Evolutionary conservation across 1,140 invertebrate genomes (phyloP).

Genomic region (Phenacoccus solenopsis): DNA sequence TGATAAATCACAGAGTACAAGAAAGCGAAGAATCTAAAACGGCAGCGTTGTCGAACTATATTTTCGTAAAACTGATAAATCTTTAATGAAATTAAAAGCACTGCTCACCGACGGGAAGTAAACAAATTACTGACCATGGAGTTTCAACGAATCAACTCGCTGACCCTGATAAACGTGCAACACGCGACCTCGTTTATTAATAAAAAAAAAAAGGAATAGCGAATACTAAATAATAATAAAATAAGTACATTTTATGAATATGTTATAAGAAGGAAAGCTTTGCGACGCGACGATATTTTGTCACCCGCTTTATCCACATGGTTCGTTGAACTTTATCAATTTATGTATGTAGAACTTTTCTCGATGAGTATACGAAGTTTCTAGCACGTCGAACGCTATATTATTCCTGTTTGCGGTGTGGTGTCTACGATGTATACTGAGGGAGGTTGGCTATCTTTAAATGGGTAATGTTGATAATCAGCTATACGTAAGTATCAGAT

Average conservation of each 20-base stretch:
- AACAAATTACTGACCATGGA: neutral
- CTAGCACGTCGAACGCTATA: no score
- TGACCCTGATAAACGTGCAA: conserved; percentile 7
- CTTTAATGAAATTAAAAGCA: conserved; percentile 3
- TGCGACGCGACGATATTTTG: neutral
- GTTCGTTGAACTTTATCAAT: neutral
- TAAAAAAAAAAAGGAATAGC: neutral
- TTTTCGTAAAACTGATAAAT: neutral
- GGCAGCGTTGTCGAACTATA: neutral
- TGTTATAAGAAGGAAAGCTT: neutral
- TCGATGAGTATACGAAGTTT: no score
- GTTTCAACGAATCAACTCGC: neutral
- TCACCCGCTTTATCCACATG: neutral
- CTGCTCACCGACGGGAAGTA: conserved; percentile 1
- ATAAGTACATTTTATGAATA: neutral
- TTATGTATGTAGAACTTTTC: neutral
- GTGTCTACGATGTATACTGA: no score
- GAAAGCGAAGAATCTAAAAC: neutral
- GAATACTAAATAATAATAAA: neutral
- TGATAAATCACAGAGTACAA: neutral
- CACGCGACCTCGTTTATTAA: neutral
- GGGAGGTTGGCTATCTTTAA: no score
- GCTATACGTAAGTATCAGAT: no score
- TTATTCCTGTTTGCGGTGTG: no score
- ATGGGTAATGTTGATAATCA: no score